Conservation (phyloP, 2,888 invertebrate genomes). For the Tachina fera region DNA sequence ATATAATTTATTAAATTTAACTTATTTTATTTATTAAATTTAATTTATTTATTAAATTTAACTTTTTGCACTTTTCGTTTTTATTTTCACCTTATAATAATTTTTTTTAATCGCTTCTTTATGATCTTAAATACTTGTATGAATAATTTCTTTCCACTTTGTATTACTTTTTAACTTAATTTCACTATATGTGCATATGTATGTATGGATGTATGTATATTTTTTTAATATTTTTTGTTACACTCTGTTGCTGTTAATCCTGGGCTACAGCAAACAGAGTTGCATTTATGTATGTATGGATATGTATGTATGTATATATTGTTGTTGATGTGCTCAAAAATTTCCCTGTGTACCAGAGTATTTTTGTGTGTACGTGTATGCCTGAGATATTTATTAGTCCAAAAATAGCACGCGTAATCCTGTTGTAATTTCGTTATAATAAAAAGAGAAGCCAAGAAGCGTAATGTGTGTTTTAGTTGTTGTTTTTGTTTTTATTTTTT, state of each 20-base stretch:
- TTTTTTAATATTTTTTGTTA: constrained; percentile 4
- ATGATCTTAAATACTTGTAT: too few species aligned
- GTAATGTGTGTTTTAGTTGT: neutral
- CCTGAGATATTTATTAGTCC: constrained; percentile 32
- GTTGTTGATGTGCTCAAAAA: constrained; percentile 1
- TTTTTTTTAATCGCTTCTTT: too few species aligned
- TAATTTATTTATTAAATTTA: neutral
- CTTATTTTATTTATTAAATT: neutral
- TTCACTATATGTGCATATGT: neutral
- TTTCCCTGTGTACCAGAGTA: neutral
- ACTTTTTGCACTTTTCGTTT: too few species aligned
- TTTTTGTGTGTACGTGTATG: constrained; percentile 8
- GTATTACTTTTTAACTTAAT: neutral
- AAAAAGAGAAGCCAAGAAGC: neutral
- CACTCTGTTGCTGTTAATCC: constrained; percentile 67
- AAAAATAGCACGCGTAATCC: constrained; percentile 70
- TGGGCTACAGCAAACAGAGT: constrained; percentile 66
- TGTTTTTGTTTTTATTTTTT: constrained; percentile 20
- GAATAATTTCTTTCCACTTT: neutral
- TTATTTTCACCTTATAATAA: too few species aligned
- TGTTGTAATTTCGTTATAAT: constrained; percentile 37
- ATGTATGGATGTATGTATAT: neutral
- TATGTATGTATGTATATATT: neutral
- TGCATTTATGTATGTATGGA: constrained; percentile 31
- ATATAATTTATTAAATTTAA: constrained; percentile 8